Conservation (phyloP, 2,113 vertebrate species). For the Entomyzon cyanotis region DNA sequence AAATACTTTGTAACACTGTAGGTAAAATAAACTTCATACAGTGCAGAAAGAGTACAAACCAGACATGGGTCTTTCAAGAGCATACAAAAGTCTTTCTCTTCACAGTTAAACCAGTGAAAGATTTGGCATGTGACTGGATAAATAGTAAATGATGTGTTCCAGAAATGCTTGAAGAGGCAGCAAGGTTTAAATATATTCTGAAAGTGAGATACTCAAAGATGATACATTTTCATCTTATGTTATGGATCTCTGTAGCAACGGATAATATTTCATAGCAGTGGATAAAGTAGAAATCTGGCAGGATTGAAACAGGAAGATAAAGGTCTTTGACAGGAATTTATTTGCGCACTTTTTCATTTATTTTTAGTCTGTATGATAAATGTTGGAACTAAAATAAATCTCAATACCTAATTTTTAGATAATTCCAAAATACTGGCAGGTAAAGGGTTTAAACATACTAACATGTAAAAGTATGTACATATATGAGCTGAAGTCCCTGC, state of each 20-base stretch:
- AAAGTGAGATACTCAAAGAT: neutral
- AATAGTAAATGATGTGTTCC: neutral
- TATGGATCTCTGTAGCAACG: neutral
- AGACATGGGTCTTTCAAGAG: neutral
- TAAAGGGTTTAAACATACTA: neutral
- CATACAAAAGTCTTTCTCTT: neutral
- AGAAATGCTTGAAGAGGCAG: neutral
- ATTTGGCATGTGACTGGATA: neutral
- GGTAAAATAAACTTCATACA: neutral
- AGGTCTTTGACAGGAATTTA: neutral
- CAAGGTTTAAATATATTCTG: neutral
- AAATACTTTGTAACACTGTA: neutral
- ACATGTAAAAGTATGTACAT: neutral
- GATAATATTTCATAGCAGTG: neutral
- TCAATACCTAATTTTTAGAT: neutral
- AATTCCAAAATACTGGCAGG: neutral
- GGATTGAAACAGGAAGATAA: neutral
- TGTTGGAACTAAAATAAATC: neutral
- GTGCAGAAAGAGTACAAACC: neutral
- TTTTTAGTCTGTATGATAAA: neutral
- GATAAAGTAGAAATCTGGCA: neutral
- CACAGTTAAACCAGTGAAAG: neutral
- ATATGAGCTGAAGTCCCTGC: neutral
- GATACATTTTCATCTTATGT: neutral
- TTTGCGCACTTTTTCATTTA: neutral